These are phyloP conservation scores for Lottia gigantea DNA, from an alignment of 2,888 invertebrate genomes.

Conservation along the genomic window DNA sequence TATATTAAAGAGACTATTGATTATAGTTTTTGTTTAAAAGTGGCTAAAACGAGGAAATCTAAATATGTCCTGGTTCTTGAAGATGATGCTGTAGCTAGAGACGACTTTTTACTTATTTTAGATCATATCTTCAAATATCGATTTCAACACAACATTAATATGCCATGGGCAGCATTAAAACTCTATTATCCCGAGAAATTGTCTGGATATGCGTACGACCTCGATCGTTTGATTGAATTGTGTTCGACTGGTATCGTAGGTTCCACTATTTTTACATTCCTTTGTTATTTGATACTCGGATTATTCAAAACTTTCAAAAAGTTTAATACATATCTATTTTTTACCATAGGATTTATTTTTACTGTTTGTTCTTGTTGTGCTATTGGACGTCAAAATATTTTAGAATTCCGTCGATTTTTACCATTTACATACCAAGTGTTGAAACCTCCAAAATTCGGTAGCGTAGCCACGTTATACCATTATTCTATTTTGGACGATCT, in stretches of 20 bases:
- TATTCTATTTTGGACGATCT: constrained; percentile 36
- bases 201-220: constrained; percentile 54
- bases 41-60: constrained; percentile 40
- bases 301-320: background rate
- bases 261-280: constrained; percentile 27
- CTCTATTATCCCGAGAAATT: constrained; percentile 63
- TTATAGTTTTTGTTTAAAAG: constrained; percentile 60
- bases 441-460: constrained; percentile 61
- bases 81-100: constrained; percentile 60
- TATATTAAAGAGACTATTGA: constrained; percentile 61
- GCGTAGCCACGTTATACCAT: constrained; percentile 63
- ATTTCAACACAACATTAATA: constrained; percentile 35
- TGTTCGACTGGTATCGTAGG: constrained; percentile 44
- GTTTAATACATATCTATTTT: constrained; percentile 26
- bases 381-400: constrained; percentile 55
- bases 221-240: constrained; percentile 50
- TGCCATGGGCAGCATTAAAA: constrained; percentile 38
- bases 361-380: constrained; percentile 35
- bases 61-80: constrained; percentile 58
- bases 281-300: constrained; percentile 13
- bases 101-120: constrained; percentile 46
- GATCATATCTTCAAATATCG: constrained; percentile 41
- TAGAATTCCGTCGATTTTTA: constrained; percentile 51
- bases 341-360: constrained; percentile 32
- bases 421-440: constrained; percentile 48